Percentiles rank a stretch among this genome's conserved stretches.
Evolutionary conservation across 92 coral and sea anemone genomes (phyloP).

Genomic region (Pocillopora grandis): DNA sequence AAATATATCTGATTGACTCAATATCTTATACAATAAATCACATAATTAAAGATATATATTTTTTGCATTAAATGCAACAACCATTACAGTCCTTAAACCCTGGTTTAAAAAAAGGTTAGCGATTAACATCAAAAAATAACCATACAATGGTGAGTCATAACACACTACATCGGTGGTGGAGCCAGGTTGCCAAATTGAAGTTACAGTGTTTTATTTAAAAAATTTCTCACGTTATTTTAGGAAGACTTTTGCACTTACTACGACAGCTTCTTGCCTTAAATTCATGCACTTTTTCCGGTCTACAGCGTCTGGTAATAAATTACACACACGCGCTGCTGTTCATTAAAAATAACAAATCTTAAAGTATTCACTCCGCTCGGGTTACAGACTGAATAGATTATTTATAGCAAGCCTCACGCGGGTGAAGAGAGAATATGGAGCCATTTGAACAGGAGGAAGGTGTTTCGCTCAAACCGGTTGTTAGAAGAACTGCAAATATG

Average conservation of each 20-base stretch:
- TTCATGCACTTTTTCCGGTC: background rate
- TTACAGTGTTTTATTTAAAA: too few relatives aligned
- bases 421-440: background rate
- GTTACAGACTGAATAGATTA: background rate
- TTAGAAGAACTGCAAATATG: background rate
- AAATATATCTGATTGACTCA: too few relatives aligned
- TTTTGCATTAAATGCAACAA: too few relatives aligned
- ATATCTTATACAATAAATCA: too few relatives aligned
- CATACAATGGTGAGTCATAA: background rate
- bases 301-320: background rate
- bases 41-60: too few relatives aligned
- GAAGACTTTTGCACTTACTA: too few relatives aligned
- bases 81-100: too few relatives aligned
- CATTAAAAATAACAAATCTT: slow-evolving; percentile 1
- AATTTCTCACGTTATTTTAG: too few relatives aligned
- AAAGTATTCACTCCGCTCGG: background rate
- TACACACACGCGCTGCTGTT: background rate
- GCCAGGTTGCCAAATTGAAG: too few relatives aligned
- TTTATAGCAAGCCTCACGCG: background rate
- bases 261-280: background rate
- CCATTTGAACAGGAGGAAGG: background rate
- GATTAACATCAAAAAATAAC: background rate
- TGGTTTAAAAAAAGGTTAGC: too few relatives aligned
- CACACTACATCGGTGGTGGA: too few relatives aligned
- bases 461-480: background rate